These are phyloP conservation scores for Stenopsyche tienmushanensis DNA, from an alignment of 1,140 invertebrate species.

Conservation along the genomic window DNA sequence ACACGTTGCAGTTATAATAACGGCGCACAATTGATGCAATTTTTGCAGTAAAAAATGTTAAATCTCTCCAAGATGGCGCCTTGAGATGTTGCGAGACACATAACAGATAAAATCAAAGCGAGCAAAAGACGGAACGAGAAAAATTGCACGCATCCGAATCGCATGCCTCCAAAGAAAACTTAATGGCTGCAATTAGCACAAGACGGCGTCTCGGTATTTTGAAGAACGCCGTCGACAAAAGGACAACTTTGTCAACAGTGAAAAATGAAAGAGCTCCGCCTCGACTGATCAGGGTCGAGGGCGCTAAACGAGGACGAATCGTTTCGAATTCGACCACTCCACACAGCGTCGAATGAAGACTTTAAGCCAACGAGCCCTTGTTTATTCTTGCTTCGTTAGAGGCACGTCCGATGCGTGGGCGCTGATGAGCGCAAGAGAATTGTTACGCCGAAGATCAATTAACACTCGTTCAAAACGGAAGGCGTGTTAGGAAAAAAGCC, in stretches of 20 bases:
- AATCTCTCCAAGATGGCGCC: slow-evolving; percentile 2
- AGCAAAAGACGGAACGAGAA: background rate
- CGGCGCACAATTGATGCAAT: background rate
- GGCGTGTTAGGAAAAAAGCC: background rate
- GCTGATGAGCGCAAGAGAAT: background rate
- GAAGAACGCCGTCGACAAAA: background rate
- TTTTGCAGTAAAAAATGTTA: background rate
- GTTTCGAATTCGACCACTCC: background rate
- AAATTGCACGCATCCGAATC: slow-evolving; percentile 9
- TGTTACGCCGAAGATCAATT: slow-evolving; percentile 3
- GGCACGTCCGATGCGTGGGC: too few species aligned
- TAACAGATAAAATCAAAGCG: background rate
- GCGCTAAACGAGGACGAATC: background rate
- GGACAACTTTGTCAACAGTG: background rate
- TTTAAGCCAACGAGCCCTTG: too few species aligned
- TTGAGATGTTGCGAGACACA: background rate
- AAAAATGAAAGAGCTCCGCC: background rate
- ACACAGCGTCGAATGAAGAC: background rate
- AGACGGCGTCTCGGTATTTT: background rate
- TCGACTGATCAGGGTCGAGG: background rate
- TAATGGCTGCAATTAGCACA: background rate
- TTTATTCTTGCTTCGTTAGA: too few species aligned
- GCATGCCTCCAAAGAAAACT: background rate
- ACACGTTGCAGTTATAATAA: background rate
- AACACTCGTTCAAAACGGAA: slow-evolving; percentile 19